Evolutionary conservation across 2,888 invertebrate genomes (phyloP), one percentile per base, ranked within the genome.

Genomic region (Gortyna flavago): DNA sequence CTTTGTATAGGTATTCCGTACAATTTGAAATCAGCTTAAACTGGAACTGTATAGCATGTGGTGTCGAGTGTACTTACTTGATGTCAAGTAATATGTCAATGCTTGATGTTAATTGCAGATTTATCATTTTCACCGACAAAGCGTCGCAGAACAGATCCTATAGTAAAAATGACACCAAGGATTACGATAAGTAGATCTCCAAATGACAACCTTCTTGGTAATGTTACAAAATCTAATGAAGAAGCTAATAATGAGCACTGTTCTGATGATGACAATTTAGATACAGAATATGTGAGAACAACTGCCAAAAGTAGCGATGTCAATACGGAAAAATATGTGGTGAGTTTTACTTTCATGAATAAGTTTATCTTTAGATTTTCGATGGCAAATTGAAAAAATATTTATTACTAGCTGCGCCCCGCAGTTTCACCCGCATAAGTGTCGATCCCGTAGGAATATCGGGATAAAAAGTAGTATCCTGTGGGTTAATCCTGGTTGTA

Each of bases 91-190:
- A n/a, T n/a, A n/a, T n/a, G n/a, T n/a, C n/a, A n/a, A n/a, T n/a
- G n/a, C n/a, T n/a, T n/a, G n/a, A n/a, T n/a, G 0, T 25, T 25
- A 7, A 29, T 64, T 80, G 3, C 69, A 87, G 88, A 77, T 29
- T 54, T 81, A 38, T 81, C 85, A 41, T 62, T 81, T 64, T 75
- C 87, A 7, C 77, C 87, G 0, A 68, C 32, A 44, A 87, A 86
- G 32, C 70, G 71, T 69, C n/a, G 38, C 2, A 78, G 29, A 51
- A 67, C 32, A 6, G 75, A 67, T 21, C 44, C 59, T 29, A n/a
- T 16, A 7, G 11, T 38, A 16, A 66, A 73, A 62, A 59, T 18
- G 2, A 65, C 66, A 38, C 18, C 65, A n/a, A 59, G 16, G 2
- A 35, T 74, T 6, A 66, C 75, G 0, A 76, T 73, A 38, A 80